A percentile compares a stretch with the other conserved stretches of the same genome.
Conservation (phyloP, 2,797 vertebrate genomes). For the Rousettus madagascariensis region DNA sequence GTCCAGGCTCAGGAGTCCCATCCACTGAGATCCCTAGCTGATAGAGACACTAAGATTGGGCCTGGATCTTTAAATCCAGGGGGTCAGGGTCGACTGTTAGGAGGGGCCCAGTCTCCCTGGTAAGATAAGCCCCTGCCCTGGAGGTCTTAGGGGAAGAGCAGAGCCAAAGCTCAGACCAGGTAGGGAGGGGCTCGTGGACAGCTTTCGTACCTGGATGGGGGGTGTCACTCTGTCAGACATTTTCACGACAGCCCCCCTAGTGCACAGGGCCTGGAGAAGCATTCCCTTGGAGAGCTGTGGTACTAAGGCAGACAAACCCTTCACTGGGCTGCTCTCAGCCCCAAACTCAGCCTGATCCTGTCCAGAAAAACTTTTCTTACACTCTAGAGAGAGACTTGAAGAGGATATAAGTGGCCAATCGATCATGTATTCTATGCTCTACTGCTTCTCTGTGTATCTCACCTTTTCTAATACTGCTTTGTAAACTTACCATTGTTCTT, state of each 20-base stretch:
- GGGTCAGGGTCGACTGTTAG: neutral
- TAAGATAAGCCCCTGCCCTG: neutral
- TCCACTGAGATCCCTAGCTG: neutral
- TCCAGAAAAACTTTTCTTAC: neutral
- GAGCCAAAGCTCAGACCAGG: neutral
- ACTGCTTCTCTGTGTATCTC: neutral
- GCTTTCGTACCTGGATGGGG: too few species aligned
- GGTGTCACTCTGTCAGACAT: neutral
- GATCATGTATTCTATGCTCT: neutral
- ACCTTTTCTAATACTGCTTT: neutral
- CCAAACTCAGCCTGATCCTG: neutral
- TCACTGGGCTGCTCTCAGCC: neutral
- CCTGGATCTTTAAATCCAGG: neutral
- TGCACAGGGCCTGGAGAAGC: neutral
- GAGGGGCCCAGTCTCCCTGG: neutral
- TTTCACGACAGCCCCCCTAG: neutral
- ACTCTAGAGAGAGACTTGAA: neutral
- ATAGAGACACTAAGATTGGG: neutral
- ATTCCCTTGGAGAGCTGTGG: neutral
- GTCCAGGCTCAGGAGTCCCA: neutral
- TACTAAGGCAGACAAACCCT: neutral
- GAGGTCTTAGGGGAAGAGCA: neutral
- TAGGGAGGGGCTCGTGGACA: neutral
- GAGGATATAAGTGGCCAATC: too few species aligned
- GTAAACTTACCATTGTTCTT: neutral